phyloP scores from a whole-genome alignment of 2,888 invertebrate species.

The Neria commutata region DNA sequence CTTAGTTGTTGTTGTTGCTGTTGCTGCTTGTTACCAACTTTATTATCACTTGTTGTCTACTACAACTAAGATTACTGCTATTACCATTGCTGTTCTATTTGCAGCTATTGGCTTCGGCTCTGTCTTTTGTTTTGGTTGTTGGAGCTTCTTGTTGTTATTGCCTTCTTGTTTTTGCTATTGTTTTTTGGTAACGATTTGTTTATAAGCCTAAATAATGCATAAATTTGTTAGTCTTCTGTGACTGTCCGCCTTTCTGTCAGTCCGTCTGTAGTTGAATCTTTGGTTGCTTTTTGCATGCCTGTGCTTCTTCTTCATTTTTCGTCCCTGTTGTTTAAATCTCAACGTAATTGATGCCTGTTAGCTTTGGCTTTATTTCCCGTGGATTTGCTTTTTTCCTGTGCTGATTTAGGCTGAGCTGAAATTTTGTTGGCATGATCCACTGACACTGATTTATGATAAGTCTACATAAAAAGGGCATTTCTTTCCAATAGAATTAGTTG shows the following conservation, averaged over 20 bases:
- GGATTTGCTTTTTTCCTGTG: too few species aligned
- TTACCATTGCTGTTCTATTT: neutral
- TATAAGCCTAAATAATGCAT: neutral
- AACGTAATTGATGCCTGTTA: too few species aligned
- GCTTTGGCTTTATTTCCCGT: too few species aligned
- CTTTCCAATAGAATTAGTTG: too few species aligned
- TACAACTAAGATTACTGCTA: too few species aligned
- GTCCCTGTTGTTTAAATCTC: too few species aligned
- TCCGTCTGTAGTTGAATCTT: too few species aligned
- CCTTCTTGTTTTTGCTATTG: neutral
- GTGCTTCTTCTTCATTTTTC: neutral
- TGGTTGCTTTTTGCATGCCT: neutral
- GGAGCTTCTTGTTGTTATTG: neutral
- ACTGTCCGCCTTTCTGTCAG: neutral
- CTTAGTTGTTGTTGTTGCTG: slow-evolving; percentile 1
- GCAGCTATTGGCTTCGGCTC: neutral
- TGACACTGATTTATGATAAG: too few species aligned
- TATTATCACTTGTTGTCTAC: neutral
- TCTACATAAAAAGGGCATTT: too few species aligned
- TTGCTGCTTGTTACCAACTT: neutral
- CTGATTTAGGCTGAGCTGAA: too few species aligned
- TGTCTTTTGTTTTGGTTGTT: neutral
- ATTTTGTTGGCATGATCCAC: too few species aligned
- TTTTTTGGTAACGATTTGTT: neutral
- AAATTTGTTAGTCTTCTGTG: too few species aligned